Conservation (phyloP, 1,140 invertebrate species). For the Antheraea pernyi region DNA sequence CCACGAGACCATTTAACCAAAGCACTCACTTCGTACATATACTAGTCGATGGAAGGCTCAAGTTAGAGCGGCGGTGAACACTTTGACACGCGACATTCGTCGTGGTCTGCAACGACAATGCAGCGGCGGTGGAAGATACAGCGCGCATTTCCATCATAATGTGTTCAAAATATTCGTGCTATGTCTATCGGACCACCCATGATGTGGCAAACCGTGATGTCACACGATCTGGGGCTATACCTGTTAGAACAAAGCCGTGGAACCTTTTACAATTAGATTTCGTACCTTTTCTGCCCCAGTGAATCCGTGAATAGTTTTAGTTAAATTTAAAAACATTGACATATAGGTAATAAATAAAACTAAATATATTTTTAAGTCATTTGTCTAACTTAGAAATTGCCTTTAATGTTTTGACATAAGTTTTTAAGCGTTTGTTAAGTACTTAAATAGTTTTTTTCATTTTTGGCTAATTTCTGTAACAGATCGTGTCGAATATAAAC, state of each 20-base stretch:
- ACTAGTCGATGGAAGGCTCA: constrained; percentile 27
- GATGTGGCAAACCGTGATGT: constrained; percentile 36
- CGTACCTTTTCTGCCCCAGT: constrained; percentile 33
- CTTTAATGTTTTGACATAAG: no score
- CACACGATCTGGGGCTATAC: constrained; percentile 61
- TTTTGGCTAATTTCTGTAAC: no score
- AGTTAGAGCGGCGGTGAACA: constrained; percentile 25
- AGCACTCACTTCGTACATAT: constrained; percentile 15
- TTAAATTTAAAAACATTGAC: background rate
- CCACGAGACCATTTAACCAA: background rate
- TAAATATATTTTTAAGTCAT: no score
- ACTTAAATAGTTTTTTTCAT: no score
- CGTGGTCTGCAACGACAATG: constrained; percentile 59
- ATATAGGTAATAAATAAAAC: no score
- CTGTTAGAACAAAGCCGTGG: constrained; percentile 56
- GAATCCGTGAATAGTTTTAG: background rate
- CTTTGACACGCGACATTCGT: constrained; percentile 56
- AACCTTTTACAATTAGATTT: constrained; percentile 18
- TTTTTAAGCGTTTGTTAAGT: no score
- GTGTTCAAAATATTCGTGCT: constrained; percentile 68
- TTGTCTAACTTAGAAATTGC: no score
- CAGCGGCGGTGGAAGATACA: constrained; percentile 43
- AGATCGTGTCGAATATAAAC: no score
- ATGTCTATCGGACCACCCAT: constrained; percentile 70
- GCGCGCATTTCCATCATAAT: constrained; percentile 72